These are phyloP conservation scores for Drosophila suboccidentalis DNA, from an alignment of 2,888 invertebrate genomes.

Conservation along the genomic window DNA sequence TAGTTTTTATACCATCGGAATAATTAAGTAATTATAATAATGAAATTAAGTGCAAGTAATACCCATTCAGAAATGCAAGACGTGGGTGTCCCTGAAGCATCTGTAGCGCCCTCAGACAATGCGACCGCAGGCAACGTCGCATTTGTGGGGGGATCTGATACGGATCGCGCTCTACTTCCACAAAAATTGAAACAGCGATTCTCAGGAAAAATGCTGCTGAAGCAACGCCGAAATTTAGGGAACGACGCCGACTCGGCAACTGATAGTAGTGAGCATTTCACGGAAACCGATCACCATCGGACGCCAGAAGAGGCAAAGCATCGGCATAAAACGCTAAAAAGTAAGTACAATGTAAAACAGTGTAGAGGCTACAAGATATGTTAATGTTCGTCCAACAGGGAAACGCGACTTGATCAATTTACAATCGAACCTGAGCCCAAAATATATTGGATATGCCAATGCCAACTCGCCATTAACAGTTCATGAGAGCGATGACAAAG, in stretches of 20 bases:
- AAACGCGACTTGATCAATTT: constrained; percentile 81
- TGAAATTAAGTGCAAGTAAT: constrained; percentile 54
- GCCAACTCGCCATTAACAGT: constrained; percentile 59
- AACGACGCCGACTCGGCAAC: constrained; percentile 39
- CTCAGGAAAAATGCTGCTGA: constrained; percentile 19
- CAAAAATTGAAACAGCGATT: constrained; percentile 23
- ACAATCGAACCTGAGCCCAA: constrained; percentile 83
- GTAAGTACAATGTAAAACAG: constrained; percentile 35
- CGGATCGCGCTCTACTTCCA: neutral
- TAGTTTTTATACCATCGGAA: constrained; percentile 2
- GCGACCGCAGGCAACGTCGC: constrained; percentile 36
- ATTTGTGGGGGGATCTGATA: neutral
- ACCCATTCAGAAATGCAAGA: constrained; percentile 30
- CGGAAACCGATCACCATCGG: constrained; percentile 32
- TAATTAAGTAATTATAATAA: constrained; percentile 42
- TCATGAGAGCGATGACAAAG: constrained; percentile 54
- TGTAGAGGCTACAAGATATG: neutral
- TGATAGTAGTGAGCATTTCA: constrained; percentile 37
- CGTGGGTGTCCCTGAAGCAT: constrained; percentile 2
- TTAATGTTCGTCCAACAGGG: constrained; percentile 38
- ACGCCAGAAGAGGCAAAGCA: constrained; percentile 23
- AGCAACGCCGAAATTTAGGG: constrained; percentile 8
- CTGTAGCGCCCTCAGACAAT: constrained; percentile 6
- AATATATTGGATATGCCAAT: constrained; percentile 82
- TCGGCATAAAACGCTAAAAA: neutral